Evolutionary conservation across 2,113 vertebrate genomes (phyloP).

Genomic region (Syngnathus typhle): DNA sequence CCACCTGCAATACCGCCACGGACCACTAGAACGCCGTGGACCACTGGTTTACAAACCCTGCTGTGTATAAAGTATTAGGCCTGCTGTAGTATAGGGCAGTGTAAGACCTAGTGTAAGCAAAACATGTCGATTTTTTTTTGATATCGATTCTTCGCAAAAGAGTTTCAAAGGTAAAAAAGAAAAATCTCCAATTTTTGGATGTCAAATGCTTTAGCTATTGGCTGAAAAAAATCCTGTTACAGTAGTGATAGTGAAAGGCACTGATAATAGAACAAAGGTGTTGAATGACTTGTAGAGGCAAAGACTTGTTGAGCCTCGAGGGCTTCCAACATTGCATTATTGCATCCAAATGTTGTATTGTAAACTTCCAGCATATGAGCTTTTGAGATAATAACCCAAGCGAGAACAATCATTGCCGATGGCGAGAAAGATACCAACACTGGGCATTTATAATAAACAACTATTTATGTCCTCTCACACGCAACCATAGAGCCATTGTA

Average conservation of each 20-base stretch:
- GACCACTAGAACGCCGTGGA: too few species aligned
- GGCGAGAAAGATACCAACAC: background rate
- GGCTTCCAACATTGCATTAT: background rate
- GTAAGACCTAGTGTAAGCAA: too few species aligned
- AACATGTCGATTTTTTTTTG: too few species aligned
- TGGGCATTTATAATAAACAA: background rate
- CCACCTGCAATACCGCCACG: too few species aligned
- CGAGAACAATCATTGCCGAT: background rate
- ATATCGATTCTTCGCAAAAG: too few species aligned
- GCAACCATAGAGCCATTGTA: constrained; percentile 25
- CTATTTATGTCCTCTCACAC: background rate
- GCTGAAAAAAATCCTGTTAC: background rate
- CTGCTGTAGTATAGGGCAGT: too few species aligned
- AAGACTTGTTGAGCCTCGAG: background rate
- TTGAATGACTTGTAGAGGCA: constrained; percentile 1
- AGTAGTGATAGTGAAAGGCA: background rate
- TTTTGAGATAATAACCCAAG: background rate
- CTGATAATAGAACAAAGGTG: background rate
- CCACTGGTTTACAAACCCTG: too few species aligned
- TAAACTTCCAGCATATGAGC: background rate
- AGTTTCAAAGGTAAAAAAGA: too few species aligned
- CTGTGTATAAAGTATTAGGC: too few species aligned
- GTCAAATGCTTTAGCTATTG: background rate
- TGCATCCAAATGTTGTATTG: constrained; percentile 1
- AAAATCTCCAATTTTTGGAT: too few species aligned